These are phyloP conservation scores for Ctenoplectra terminalis DNA, from an alignment of 1,140 invertebrate species.

Conservation along the genomic window DNA sequence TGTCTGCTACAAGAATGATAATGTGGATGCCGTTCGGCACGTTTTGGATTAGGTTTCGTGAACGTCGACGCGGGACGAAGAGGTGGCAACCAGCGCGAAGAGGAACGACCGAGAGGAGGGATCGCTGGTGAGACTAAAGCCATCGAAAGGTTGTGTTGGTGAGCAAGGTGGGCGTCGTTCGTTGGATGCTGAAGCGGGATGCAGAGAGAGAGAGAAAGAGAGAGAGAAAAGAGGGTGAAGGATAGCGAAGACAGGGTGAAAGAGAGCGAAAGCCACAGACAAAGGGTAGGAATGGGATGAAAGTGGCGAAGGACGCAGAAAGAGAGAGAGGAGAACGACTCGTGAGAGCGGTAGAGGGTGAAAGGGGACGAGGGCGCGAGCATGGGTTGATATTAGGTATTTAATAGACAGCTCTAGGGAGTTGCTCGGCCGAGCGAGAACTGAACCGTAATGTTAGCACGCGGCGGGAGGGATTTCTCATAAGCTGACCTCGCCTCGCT, in stretches of 20 bases:
- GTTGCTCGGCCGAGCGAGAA: conserved; percentile 70
- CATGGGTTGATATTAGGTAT: conserved; percentile 78
- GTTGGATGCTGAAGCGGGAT: not conserved
- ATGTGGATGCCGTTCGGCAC: conserved; percentile 72
- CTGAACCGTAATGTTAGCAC: conserved; percentile 74
- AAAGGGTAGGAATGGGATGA: conserved; percentile 11
- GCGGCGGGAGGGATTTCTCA: conserved; percentile 76
- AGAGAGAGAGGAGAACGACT: conserved; percentile 29
- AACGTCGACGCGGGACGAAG: conserved; percentile 9
- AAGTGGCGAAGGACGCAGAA: conserved; percentile 1
- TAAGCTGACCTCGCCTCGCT: conserved; percentile 73
- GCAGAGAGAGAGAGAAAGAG: not conserved
- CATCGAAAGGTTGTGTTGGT: not conserved
- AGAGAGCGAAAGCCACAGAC: not conserved
- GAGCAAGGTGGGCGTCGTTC: not conserved
- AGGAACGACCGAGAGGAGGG: not conserved
- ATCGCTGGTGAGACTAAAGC: conserved; percentile 30
- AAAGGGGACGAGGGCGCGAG: conserved; percentile 44
- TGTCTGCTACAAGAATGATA: conserved; percentile 79
- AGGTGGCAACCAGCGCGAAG: not conserved
- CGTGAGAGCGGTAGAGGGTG: not conserved
- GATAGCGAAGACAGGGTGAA: not conserved
- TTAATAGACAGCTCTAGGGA: conserved; percentile 78
- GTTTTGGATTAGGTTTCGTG: conserved; percentile 76
- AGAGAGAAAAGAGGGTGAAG: not conserved